Conservation (phyloP, 2,113 vertebrate species). For the Heptranchias perlo region DNA sequence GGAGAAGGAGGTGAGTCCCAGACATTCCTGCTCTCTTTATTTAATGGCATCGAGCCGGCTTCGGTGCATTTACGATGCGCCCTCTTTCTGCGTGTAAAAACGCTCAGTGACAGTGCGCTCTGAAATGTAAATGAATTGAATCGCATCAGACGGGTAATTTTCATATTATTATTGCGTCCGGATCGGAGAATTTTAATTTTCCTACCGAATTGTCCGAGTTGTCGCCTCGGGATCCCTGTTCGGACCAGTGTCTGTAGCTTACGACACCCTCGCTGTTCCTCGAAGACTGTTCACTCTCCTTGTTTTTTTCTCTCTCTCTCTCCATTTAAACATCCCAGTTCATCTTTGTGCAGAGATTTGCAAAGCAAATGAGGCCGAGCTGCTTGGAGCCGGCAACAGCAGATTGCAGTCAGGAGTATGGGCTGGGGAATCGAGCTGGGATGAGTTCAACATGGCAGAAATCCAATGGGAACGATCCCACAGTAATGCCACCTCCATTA, state of each 20-base stretch:
- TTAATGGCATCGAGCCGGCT: background rate
- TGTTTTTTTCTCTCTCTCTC: background rate
- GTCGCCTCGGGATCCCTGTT: background rate
- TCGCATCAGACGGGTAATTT: background rate
- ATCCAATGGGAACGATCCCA: background rate
- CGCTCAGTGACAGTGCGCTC: background rate
- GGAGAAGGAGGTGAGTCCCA: conserved; percentile 30
- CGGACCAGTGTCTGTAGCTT: background rate
- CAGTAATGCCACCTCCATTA: background rate
- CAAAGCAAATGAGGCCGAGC: conserved; percentile 27
- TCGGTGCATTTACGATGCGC: background rate
- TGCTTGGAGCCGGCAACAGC: background rate
- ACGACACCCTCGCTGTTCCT: background rate
- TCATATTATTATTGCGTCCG: background rate
- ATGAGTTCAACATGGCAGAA: background rate
- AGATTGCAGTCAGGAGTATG: background rate
- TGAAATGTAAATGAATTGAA: background rate
- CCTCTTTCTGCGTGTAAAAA: too few species aligned
- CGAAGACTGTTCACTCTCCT: too few species aligned
- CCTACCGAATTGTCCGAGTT: background rate
- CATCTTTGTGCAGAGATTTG: conserved; percentile 14
- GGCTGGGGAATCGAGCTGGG: background rate
- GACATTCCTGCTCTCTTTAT: background rate
- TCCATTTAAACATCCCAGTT: background rate
- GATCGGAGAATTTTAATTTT: background rate